Evolutionary conservation across 2,888 invertebrate species (phyloP).

Genomic region (Neocrepidodera transversa): DNA sequence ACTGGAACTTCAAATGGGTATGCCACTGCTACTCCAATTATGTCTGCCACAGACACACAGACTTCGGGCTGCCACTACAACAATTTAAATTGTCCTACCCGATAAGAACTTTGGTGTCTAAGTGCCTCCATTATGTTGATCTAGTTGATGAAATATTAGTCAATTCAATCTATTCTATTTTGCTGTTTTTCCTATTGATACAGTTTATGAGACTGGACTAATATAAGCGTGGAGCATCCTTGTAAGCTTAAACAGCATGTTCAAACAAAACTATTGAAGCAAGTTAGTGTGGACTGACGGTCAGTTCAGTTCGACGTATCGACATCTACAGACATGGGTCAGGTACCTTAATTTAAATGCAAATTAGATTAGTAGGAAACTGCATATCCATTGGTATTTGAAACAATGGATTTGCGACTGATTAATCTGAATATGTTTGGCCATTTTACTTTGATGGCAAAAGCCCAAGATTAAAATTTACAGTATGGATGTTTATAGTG

Average conservation of each 20-base stretch:
- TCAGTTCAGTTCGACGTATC: conserved; percentile 24
- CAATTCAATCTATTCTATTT: too few relatives aligned
- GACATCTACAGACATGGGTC: conserved; percentile 30
- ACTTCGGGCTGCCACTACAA: too few relatives aligned
- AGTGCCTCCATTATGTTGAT: neutral
- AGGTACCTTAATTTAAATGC: conserved; percentile 32
- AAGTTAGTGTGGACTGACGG: conserved; percentile 21
- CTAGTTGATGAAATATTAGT: too few relatives aligned
- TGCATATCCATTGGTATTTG: conserved; percentile 26
- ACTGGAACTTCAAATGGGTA: too few relatives aligned
- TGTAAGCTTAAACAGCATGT: neutral
- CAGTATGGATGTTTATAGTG: too few relatives aligned
- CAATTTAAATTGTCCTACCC: neutral
- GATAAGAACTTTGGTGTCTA: neutral
- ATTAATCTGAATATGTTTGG: conserved; percentile 22
- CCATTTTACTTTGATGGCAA: conserved; percentile 18
- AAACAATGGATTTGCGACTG: conserved; percentile 23
- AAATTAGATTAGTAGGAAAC: conserved; percentile 27
- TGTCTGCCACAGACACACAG: too few relatives aligned
- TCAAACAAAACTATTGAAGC: conserved; percentile 23
- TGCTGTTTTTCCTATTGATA: too few relatives aligned
- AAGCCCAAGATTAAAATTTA: neutral
- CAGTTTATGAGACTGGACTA: neutral
- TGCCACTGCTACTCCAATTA: too few relatives aligned
- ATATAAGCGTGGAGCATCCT: neutral